Conservation (phyloP, 2,888 invertebrate genomes). For the Drosophila fulvimacula region DNA sequence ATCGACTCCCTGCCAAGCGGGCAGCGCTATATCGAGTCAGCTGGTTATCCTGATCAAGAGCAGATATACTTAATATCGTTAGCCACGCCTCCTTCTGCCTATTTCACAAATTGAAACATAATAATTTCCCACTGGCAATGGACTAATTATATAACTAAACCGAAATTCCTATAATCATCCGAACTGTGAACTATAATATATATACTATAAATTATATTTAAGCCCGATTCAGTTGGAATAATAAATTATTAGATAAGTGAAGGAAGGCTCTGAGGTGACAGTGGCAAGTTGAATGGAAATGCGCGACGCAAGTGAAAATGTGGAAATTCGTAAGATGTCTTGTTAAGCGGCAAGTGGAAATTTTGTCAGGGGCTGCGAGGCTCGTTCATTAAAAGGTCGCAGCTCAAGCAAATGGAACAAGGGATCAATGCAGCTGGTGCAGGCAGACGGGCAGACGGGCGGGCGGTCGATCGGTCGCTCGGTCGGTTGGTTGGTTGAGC, state of each 20-base stretch:
- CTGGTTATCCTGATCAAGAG: too few species aligned
- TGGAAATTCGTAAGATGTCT: slow-evolving; percentile 26
- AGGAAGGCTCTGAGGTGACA: neutral
- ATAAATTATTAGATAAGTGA: slow-evolving; percentile 18
- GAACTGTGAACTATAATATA: neutral
- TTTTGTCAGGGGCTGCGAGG: slow-evolving; percentile 23
- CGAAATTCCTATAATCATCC: neutral
- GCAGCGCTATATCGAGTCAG: neutral
- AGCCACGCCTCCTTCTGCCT: neutral
- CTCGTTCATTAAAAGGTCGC: slow-evolving; percentile 59
- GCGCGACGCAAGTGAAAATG: slow-evolving; percentile 13
- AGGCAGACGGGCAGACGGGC: slow-evolving; percentile 14
- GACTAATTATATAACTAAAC: too few species aligned
- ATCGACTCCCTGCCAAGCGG: neutral
- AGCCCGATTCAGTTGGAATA: neutral
- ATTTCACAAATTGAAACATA: neutral
- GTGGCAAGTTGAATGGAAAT: slow-evolving; percentile 34
- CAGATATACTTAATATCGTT: neutral
- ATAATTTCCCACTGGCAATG: neutral
- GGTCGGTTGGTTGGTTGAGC: slow-evolving; percentile 14
- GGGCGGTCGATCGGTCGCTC: slow-evolving; percentile 15
- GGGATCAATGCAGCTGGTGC: slow-evolving; percentile 61
- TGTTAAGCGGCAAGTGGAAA: slow-evolving; percentile 46
- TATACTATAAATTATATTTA: too few species aligned
- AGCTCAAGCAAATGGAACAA: slow-evolving; percentile 22